These are phyloP conservation scores for Oreochromis niloticus DNA, from an alignment of 2,113 vertebrate genomes.

Conservation along the genomic window DNA sequence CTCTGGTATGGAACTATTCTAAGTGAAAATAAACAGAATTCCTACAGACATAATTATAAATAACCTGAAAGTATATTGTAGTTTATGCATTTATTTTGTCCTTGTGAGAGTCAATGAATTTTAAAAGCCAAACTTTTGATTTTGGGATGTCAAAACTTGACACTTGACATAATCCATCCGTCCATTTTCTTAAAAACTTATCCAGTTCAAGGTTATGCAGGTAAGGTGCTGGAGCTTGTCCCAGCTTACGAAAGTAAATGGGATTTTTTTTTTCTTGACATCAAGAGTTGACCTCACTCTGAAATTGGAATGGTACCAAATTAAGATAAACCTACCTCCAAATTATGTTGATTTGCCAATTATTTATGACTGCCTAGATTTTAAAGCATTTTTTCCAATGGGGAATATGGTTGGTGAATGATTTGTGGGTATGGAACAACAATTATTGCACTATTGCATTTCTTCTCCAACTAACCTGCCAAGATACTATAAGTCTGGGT, in stretches of 20 bases:
- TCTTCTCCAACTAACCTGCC: constrained; percentile 5
- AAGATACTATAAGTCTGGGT: not conserved
- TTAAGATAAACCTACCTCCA: not conserved
- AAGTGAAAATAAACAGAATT: not conserved
- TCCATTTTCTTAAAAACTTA: not conserved
- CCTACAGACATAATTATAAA: not conserved
- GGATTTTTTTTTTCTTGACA: not conserved
- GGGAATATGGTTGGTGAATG: not conserved
- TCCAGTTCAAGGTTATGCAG: not conserved
- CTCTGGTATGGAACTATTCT: not conserved
- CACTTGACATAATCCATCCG: not conserved
- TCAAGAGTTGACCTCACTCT: not conserved
- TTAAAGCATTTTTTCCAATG: not conserved
- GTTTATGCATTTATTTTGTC: not conserved
- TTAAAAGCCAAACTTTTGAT: not conserved
- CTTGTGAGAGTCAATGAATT: not conserved
- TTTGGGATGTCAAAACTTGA: not conserved
- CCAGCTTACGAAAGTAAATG: not conserved
- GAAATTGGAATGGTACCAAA: not conserved
- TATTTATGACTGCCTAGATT: not conserved
- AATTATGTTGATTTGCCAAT: not conserved
- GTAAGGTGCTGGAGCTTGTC: not conserved
- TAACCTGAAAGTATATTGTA: not conserved
- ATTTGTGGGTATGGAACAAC: not conserved
- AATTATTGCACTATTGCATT: not conserved